These are phyloP conservation scores for Lepilemur septentrionalis DNA, from an alignment of 2,797 vertebrate species.

Conservation along the genomic window DNA sequence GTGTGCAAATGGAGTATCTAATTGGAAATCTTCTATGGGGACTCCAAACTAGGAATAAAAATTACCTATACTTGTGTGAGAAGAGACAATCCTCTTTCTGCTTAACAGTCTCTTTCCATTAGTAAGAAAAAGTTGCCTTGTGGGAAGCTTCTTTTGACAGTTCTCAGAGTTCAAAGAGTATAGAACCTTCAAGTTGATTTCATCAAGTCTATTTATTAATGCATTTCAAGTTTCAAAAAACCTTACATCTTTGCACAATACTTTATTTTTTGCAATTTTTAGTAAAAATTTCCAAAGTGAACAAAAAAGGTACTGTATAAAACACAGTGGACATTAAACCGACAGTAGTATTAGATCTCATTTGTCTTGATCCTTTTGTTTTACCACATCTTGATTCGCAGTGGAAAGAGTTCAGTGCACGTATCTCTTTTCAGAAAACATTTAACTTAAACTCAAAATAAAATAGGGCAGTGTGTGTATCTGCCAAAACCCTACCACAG, in stretches of 20 bases:
- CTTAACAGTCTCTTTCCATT: neutral
- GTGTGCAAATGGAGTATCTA: neutral
- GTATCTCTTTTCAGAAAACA: conserved; percentile 90
- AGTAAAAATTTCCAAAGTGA: conserved; percentile 94
- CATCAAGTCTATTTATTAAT: conserved; percentile 97
- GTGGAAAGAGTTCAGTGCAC: conserved; percentile 95
- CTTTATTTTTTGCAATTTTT: conserved; percentile 92
- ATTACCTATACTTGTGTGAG: neutral
- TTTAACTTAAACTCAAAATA: conserved; percentile 93
- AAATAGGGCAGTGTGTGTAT: conserved; percentile 88
- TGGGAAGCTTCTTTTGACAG: neutral
- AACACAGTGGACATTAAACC: conserved; percentile 95
- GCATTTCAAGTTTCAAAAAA: conserved; percentile 98
- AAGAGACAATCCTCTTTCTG: neutral
- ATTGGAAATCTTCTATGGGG: neutral
- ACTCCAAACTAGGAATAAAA: neutral
- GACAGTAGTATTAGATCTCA: conserved; percentile 92
- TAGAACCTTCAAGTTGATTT: conserved; percentile 83
- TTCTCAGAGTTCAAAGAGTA: conserved; percentile 74
- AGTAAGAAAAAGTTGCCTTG: neutral
- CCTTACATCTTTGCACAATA: conserved; percentile 93
- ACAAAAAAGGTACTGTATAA: conserved; percentile 95
- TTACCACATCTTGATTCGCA: conserved; percentile 94
- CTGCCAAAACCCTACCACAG: conserved; percentile 89
- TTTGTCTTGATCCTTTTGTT: conserved; percentile 84